Conservation (phyloP, 2,113 vertebrate genomes). For the Microcebus tavaratra region DNA sequence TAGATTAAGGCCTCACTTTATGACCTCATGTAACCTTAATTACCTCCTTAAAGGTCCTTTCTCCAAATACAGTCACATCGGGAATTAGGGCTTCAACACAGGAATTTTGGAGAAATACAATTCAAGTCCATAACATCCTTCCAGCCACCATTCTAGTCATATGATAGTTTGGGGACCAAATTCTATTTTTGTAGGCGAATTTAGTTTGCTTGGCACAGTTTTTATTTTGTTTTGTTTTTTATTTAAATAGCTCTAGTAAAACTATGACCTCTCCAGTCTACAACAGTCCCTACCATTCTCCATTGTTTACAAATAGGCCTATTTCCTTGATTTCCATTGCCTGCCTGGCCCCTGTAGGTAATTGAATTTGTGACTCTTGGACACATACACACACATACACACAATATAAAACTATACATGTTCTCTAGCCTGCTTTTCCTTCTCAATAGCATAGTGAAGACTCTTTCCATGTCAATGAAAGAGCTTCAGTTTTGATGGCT, state of each 20-base stretch:
- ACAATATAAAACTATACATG: not conserved
- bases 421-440: conserved; percentile 12
- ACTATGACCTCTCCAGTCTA: not conserved
- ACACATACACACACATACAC: not conserved
- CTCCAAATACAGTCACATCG: not conserved
- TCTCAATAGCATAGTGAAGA: not conserved
- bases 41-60: not conserved
- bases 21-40: not conserved
- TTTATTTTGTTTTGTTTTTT: conserved; percentile 26
- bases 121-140: not conserved
- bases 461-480: conserved; percentile 1
- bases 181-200: not conserved
- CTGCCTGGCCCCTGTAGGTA: not conserved
- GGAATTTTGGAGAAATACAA: not conserved
- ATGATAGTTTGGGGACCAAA: not conserved
- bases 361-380: not conserved
- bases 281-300: not conserved
- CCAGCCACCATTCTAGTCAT: not conserved
- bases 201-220: not conserved
- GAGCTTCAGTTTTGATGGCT: not conserved
- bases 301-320: not conserved
- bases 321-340: conserved; percentile 20
- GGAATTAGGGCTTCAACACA: not conserved
- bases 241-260: conserved; percentile 31
- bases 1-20: not conserved